Conservation (phyloP, 2,888 invertebrate species). For the Trissolcus brochymenae region DNA sequence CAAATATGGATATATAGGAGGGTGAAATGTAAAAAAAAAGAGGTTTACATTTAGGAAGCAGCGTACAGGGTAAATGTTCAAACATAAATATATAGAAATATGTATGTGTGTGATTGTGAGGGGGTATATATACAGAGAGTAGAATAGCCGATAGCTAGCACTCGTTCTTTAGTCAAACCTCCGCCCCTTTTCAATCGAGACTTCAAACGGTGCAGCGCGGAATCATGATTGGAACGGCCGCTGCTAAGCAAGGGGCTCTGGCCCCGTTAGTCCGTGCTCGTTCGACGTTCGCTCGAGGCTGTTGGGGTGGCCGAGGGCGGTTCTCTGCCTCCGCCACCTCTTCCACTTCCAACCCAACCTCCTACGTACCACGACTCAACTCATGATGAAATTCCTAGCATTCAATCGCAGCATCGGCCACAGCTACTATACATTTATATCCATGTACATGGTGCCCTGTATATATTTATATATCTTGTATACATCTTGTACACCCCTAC, state of each 20-base stretch:
- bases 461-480: not conserved
- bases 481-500: not conserved
- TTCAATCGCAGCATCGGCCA: slow-evolving; percentile 75
- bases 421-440: slow-evolving; percentile 63
- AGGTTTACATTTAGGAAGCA: slow-evolving; percentile 39
- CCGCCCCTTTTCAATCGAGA: slow-evolving; percentile 76
- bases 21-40: slow-evolving; percentile 32
- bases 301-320: slow-evolving; percentile 65
- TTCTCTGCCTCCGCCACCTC: slow-evolving; percentile 66
- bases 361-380: slow-evolving; percentile 78
- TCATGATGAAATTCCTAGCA: slow-evolving; percentile 77
- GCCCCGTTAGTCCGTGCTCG: slow-evolving; percentile 68
- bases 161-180: slow-evolving; percentile 77
- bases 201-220: slow-evolving; percentile 76
- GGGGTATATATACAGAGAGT: slow-evolving; percentile 39
- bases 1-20: slow-evolving; percentile 28
- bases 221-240: slow-evolving; percentile 77
- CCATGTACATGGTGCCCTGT: slow-evolving; percentile 8
- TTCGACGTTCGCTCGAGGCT: slow-evolving; percentile 62
- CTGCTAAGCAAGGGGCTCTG: slow-evolving; percentile 74
- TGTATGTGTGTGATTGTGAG: slow-evolving; percentile 25
- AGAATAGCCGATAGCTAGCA: slow-evolving; percentile 71
- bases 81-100: slow-evolving; percentile 41
- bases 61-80: slow-evolving; percentile 28
- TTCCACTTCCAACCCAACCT: slow-evolving; percentile 65